phyloP scores from a whole-genome alignment of 2,797 vertebrate genomes.

The Pogonophryne albipinna region DNA sequence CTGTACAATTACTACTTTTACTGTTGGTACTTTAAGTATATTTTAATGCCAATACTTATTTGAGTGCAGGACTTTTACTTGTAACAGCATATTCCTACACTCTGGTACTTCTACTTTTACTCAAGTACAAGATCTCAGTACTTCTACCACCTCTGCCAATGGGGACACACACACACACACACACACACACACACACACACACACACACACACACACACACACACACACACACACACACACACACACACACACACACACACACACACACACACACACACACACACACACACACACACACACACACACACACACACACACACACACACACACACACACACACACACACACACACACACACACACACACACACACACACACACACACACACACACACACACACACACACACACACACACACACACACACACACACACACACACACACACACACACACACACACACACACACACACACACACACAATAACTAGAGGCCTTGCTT shows the following conservation, averaged over 20 bases:
- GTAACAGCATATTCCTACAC: too few species aligned
- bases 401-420: slow-evolving; percentile 14
- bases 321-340: not conserved
- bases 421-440: slow-evolving; percentile 5
- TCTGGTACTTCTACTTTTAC: too few species aligned
- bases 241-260: slow-evolving; percentile 14
- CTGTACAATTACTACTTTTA: too few species aligned
- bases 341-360: slow-evolving; percentile 6
- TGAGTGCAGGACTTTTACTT: too few species aligned
- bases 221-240: not conserved
- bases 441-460: not conserved
- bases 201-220: slow-evolving; percentile 6
- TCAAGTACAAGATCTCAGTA: too few species aligned
- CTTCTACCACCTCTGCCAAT: too few species aligned
- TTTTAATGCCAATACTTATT: too few species aligned
- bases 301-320: slow-evolving; percentile 10
- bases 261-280: slow-evolving; percentile 6
- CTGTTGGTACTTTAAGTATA: too few species aligned
- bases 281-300: not conserved
- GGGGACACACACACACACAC: not conserved
- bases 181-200: slow-evolving; percentile 9
- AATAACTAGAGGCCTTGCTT: slow-evolving; percentile 45
- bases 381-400: not conserved
- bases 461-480: slow-evolving; percentile 12
- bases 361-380: slow-evolving; percentile 6